Base-by-base conservation (phyloP, 2,888 invertebrate species). In the Cyclophora albipunctata region DNA sequence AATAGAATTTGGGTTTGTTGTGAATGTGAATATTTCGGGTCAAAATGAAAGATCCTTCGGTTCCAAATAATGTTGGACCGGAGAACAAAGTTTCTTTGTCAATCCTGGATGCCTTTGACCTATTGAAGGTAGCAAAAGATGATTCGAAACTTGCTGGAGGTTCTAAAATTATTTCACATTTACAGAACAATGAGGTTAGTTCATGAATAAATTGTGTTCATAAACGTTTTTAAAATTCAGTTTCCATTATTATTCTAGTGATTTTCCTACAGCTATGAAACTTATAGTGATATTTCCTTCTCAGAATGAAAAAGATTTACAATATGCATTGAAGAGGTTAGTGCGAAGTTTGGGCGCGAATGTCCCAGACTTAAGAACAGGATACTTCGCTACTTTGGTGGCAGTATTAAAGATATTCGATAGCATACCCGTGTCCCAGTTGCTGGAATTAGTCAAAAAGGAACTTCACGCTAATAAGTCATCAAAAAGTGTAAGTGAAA, bases 341-440 rank as follows among this genome's bases (percentile, higher is more conserved):
- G 86, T 95, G 3, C 88, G 94, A 60, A 94, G 95, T 55, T 81
- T 94, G 54, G 94, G 94, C 40, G 92, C 95, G 2, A 91, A 93
- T 33, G 88, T 92, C 42, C 87, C 90, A 34, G 84, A 87, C 34
- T 90, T 92, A 37, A 90, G 93, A 60, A 90, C 91, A 51, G 94
- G 94, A 34, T 94, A 92, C 77, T 95, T 91, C 70, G 90, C 92
- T 0, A 90, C 92, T 5, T 81, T 95, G 7, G 91, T 92, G n/a
- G 89, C 90, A 4, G 75, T 93, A 50, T 73, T 95, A 6, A 81
- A 78, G 43, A 78, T 87, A 47, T 80, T 88, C 52, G 78, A 87
- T 2, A 77, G 89, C 46, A 77, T 91, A 0, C 75, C 88, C 7
- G 71, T 91, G 1, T 66, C 86, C 4, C 80, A 90, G 43, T 70